A percentile compares a stretch with the other conserved stretches of the same genome.
These are phyloP conservation scores for Micrasema minimum DNA, from an alignment of 1,140 invertebrate species.

Conservation along the genomic window DNA sequence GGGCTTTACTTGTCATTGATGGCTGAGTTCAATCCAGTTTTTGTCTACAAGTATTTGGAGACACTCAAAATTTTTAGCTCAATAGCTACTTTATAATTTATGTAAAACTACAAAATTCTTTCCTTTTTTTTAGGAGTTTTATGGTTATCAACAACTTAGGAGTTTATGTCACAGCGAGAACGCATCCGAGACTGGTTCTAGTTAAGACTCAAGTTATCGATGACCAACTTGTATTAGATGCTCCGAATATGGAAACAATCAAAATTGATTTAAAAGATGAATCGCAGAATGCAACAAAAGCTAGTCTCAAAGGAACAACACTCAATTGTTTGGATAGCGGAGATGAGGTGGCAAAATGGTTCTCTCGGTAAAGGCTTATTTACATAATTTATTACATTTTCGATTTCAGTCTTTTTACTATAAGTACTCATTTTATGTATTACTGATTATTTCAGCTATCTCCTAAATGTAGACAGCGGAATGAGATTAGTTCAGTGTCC, in stretches of 20 bases:
- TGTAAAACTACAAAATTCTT: too few relatives aligned
- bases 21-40: too few relatives aligned
- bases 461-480: constrained; percentile 33
- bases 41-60: too few relatives aligned
- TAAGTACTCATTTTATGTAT: too few relatives aligned
- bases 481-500: constrained; percentile 43
- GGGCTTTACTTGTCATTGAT: too few relatives aligned
- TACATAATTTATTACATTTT: too few relatives aligned
- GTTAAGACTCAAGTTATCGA: constrained; percentile 33
- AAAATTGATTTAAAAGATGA: constrained; percentile 34
- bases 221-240: constrained; percentile 39
- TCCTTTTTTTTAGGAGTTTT: constrained; percentile 35
- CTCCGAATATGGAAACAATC: constrained; percentile 37
- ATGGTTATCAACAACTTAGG: constrained; percentile 36
- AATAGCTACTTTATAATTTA: too few relatives aligned
- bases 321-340: constrained; percentile 42
- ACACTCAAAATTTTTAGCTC: too few relatives aligned
- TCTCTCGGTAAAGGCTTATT: constrained; percentile 48
- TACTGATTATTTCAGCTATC: constrained; percentile 31
- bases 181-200: constrained; percentile 40
- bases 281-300: background rate
- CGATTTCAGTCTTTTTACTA: too few relatives aligned
- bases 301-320: constrained; percentile 30
- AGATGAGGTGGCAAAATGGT: constrained; percentile 42
- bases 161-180: constrained; percentile 39